Evolutionary conservation across 1,140 invertebrate species (phyloP).

Genomic region (Sitophilus oryzae): DNA sequence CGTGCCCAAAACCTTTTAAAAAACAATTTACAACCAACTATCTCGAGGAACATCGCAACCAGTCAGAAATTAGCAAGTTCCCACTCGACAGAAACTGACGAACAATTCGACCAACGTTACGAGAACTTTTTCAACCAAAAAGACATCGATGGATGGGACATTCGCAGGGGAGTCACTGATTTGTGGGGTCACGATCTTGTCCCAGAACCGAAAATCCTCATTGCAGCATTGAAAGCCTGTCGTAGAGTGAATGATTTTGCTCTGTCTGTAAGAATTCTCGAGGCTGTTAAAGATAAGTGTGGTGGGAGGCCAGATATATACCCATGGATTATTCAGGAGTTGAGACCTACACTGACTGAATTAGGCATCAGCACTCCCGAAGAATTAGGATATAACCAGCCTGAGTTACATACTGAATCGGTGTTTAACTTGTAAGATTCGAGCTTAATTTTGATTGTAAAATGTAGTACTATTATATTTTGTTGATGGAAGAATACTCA

Average conservation of each 20-base stretch:
- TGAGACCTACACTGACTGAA: slow-evolving; percentile 86
- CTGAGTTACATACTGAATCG: slow-evolving; percentile 79
- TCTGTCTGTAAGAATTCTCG: slow-evolving; percentile 85
- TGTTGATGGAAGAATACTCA: too few species aligned
- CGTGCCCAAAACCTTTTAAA: slow-evolving; percentile 30
- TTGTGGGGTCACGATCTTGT: slow-evolving; percentile 85
- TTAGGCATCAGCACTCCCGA: slow-evolving; percentile 91
- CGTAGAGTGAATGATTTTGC: slow-evolving; percentile 91
- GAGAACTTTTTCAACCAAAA: slow-evolving; percentile 80
- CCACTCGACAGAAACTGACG: slow-evolving; percentile 40
- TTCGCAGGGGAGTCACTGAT: slow-evolving; percentile 82
- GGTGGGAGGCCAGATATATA: slow-evolving; percentile 77
- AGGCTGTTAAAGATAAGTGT: slow-evolving; percentile 87
- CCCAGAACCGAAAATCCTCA: slow-evolving; percentile 90
- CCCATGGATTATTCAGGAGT: slow-evolving; percentile 89
- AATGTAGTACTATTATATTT: too few species aligned
- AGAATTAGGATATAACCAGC: slow-evolving; percentile 95
- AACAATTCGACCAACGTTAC: slow-evolving; percentile 54
- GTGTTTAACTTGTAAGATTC: slow-evolving; percentile 59
- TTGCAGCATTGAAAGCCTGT: slow-evolving; percentile 87
- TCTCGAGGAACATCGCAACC: slow-evolving; percentile 27
- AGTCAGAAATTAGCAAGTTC: slow-evolving; percentile 17
- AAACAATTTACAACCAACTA: slow-evolving; percentile 18
- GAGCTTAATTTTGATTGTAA: too few species aligned
- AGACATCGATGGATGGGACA: slow-evolving; percentile 95